Conservation (phyloP, 64 coral and sea anemone species). For the Orbicella faveolata region DNA sequence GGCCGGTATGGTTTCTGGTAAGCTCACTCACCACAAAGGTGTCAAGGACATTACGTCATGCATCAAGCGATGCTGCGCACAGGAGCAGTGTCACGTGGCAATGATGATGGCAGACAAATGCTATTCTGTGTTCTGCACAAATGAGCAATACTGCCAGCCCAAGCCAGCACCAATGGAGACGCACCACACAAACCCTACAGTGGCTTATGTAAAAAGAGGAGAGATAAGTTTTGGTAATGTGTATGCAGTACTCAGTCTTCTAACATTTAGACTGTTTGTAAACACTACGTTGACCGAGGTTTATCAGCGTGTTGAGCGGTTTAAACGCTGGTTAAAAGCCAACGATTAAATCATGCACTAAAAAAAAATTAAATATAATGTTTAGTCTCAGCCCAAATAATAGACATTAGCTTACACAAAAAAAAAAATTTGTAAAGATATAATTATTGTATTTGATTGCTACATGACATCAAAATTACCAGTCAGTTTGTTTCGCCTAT, state of each 20-base stretch:
- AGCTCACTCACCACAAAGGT: conserved; percentile 75
- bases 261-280: too few relatives aligned
- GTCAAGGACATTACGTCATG: conserved; percentile 78
- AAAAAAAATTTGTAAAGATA: too few relatives aligned
- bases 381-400: too few relatives aligned
- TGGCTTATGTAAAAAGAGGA: conserved; percentile 91
- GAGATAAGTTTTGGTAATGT: conserved; percentile 84
- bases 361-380: too few relatives aligned
- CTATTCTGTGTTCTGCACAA: conserved; percentile 83
- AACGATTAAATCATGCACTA: too few relatives aligned
- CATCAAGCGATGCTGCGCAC: conserved; percentile 76
- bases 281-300: too few relatives aligned
- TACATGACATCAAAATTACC: too few relatives aligned
- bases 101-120: conserved; percentile 90
- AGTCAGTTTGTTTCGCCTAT: too few relatives aligned
- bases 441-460: too few relatives aligned
- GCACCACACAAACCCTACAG: conserved; percentile 71
- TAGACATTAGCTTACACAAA: too few relatives aligned
- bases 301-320: too few relatives aligned
- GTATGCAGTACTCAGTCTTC: not conserved
- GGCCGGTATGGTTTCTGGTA: conserved; percentile 93
- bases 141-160: conserved; percentile 78
- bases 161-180: conserved; percentile 78
- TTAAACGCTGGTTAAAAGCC: too few relatives aligned
- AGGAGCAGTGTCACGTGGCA: conserved; percentile 84